Evolutionary conservation across 2,888 invertebrate species (phyloP), one percentile per base, ranked within the genome.

Genomic region (Choristoneura rosaceana): DNA sequence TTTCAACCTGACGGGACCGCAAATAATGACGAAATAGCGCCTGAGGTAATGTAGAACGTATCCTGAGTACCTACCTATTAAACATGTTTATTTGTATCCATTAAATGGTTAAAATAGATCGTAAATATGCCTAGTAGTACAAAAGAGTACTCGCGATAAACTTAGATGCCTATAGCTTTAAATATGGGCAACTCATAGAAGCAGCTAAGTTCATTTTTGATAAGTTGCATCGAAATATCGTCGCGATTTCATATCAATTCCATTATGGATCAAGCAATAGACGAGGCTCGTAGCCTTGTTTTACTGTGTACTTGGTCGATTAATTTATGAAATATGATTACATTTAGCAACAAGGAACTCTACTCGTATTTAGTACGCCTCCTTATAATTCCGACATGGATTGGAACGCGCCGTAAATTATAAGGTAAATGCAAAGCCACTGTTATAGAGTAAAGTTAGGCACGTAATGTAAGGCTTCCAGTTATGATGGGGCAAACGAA

Each of bases 401-500:
- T 65, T 62, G 52, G 34, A 71, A 47, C 47, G 38, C 47, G 14
- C 58, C 25, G 71, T 71, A 71, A 63, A 71, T 63, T 63, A 25
- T 63, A 62, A 52, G 62, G 55, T 50, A 67, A 71, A 67, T 71
- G 62, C 62, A 71, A 67, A 50, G 63, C 63, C 58, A 68, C 71
- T 68, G 62, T 62, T 68, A n/a, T n/a, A 59, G 41, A 68, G 71
- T 71, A 55, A 61, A 62, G 55, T 45, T 47, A 68, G 68, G 68
- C 71, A 71, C 68, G 71, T 68, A 71, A 64, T 64, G 63, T 71
- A 71, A 68, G 71, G 71, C 71, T 71, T 71, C 71, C 68, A 71
- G 47, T 25, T 47, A 41, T 58, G 12, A 25, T 41, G 62, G 68
- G 41, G 10, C 58, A 71, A 34, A 25, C 25, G 58, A 62, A 47